These are phyloP conservation scores for Temnothorax curvispinosus DNA, from an alignment of 1,140 invertebrate species.

Conservation along the genomic window DNA sequence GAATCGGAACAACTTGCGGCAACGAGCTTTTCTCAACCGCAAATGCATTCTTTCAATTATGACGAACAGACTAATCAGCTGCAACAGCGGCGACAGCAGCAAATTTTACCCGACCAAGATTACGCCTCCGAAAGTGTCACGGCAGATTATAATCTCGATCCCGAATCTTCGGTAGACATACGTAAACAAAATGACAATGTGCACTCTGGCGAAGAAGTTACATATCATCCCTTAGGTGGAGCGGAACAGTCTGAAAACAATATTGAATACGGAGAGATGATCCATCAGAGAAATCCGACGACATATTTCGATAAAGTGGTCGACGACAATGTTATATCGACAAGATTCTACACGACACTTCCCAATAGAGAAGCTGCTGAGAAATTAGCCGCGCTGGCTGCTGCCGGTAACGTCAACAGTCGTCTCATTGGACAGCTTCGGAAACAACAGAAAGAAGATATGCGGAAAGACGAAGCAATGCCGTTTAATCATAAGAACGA, in stretches of 20 bases:
- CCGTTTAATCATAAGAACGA: slow-evolving; percentile 79
- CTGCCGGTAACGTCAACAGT: slow-evolving; percentile 85
- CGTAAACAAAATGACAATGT: slow-evolving; percentile 45
- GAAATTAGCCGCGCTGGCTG: slow-evolving; percentile 85
- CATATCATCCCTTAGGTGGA: slow-evolving; percentile 56
- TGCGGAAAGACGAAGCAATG: slow-evolving; percentile 61
- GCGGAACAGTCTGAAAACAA: slow-evolving; percentile 78
- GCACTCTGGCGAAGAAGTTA: slow-evolving; percentile 61
- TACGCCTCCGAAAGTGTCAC: slow-evolving; percentile 77
- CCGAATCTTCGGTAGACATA: slow-evolving; percentile 65
- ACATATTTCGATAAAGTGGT: slow-evolving; percentile 74
- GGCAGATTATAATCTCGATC: slow-evolving; percentile 79
- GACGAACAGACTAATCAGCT: slow-evolving; percentile 83
- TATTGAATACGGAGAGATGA: slow-evolving; percentile 77
- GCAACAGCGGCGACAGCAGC: slow-evolving; percentile 58
- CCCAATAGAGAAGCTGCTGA: slow-evolving; percentile 86
- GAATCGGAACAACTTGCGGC: slow-evolving; percentile 66
- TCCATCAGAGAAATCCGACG: slow-evolving; percentile 61
- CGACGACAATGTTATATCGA: slow-evolving; percentile 58
- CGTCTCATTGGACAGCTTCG: slow-evolving; percentile 78
- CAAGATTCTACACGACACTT: slow-evolving; percentile 84
- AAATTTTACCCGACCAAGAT: slow-evolving; percentile 74
- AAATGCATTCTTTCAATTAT: slow-evolving; percentile 86
- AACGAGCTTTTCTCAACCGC: slow-evolving; percentile 82
- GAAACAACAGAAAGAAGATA: slow-evolving; percentile 64